Evolutionary conservation across 2,113 vertebrate species (phyloP), one percentile per base, ranked within the genome.

Genomic region (Hippocampus mohnikei): DNA sequence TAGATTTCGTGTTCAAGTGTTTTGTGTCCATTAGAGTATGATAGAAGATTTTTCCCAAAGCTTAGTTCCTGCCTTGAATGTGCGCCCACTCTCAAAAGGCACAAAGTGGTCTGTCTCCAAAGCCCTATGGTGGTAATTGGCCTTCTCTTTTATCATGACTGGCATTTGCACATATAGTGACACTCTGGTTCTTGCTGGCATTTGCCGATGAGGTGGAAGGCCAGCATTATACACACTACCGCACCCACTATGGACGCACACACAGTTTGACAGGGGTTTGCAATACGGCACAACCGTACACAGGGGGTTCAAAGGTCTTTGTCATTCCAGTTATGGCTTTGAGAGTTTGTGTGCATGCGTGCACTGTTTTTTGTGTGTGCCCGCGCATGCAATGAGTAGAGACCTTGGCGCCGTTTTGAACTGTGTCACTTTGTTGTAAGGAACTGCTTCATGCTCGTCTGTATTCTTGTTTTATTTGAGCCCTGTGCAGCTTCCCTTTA

Each of bases 111-210:
- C 79, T 29, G 52, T 77, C 75, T 87, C 74, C 41, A 63, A 53
- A 74, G 73, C 78, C 81, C 76, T 70, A 40, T 63, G 62, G 58
- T 71, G 55, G 75, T 76, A 81, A 84, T 85, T 85, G 76, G 75
- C 80, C 76, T 88, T 81, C 71, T 81, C 63, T 48, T 72, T 82
- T 81, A 79, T 83, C 74, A 71, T 80, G 83, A 85, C 72, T 88
- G 85, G 76, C 88, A 88, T 92, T 91, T 87, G 70, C 82, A 81
- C 81, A 78, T 70, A 62, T 40, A 76, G 79, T 84, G 84, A 89
- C 85, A 87, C 81, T 67, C 76, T 84, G 81, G 82, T 83, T 81
- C 80, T 88, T 77, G 80, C 71, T 89, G 91, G 84, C 89, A 87
- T 92, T 90, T 91, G 65, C 72, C 15, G 62, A 74, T 61, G 73